Conservation (phyloP, 2,113 vertebrate species). For the Chaetops frenatus region DNA sequence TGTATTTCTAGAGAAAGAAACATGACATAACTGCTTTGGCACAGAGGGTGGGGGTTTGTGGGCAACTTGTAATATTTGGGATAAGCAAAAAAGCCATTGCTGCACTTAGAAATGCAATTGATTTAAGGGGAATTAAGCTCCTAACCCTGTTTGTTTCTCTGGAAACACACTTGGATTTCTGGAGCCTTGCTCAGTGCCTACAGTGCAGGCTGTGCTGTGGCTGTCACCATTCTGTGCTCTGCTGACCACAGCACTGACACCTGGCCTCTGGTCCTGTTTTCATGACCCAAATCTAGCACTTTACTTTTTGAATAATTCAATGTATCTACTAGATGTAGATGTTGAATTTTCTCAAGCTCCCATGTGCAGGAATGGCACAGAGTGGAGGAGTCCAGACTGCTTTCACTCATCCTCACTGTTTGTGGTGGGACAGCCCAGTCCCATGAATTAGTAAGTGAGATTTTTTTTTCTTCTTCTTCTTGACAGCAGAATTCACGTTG, state of each 20-base stretch:
- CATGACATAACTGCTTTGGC: not conserved
- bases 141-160: not conserved
- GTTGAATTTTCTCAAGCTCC: not conserved
- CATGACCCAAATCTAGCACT: not conserved
- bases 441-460: not conserved
- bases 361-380: not conserved
- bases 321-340: fast-evolving
- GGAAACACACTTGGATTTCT: not conserved
- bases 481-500: not conserved
- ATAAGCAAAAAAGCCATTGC: not conserved
- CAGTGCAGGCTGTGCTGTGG: not conserved
- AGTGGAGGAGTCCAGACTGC: not conserved
- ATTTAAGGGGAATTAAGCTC: not conserved
- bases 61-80: not conserved
- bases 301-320: not conserved
- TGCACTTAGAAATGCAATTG: not conserved
- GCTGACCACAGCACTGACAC: not conserved
- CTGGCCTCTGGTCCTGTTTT: not conserved
- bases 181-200: not conserved
- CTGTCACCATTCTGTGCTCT: not conserved
- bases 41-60: not conserved
- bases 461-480: not conserved
- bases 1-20: not conserved
- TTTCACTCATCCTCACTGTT: not conserved
- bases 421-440: not conserved